A percentile compares a stretch with the other conserved stretches of the same genome.
Conservation (phyloP, 2,113 vertebrate species). For the Seriola rivoliana region DNA sequence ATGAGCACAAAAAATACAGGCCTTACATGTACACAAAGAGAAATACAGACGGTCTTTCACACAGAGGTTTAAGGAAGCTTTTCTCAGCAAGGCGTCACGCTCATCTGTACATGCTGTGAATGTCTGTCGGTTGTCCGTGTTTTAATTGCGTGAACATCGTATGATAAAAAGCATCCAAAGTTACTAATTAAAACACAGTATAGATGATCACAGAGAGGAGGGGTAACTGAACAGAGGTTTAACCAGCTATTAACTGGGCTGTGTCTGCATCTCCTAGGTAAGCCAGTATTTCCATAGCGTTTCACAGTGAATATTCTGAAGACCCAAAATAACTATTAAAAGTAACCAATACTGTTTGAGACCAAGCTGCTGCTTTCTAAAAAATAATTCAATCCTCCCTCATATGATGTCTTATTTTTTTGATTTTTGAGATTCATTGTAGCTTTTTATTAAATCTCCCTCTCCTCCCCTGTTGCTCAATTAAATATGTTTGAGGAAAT, state of each 20-base stretch:
- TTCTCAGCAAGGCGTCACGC: slow-evolving; percentile 43
- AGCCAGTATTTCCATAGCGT: background rate
- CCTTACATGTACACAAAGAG: slow-evolving; percentile 9
- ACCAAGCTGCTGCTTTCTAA: background rate
- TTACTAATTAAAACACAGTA: background rate
- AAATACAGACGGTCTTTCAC: slow-evolving; percentile 44
- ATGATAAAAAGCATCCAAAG: background rate
- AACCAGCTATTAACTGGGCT: no score
- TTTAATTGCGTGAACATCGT: background rate
- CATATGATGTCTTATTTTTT: background rate
- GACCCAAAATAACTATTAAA: background rate
- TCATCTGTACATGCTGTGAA: slow-evolving; percentile 42
- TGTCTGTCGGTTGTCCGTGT: slow-evolving; percentile 18
- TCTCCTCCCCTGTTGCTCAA: background rate
- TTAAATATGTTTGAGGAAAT: background rate
- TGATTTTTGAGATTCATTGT: background rate
- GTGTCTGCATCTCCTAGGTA: background rate
- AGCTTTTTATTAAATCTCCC: slow-evolving; percentile 8
- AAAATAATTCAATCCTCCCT: background rate
- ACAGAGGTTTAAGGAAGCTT: slow-evolving; percentile 38
- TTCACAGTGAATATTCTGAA: background rate
- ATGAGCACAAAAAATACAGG: background rate
- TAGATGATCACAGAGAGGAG: background rate
- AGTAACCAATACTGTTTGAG: background rate
- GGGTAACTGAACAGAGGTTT: no score